These are phyloP conservation scores for Leuciscus idus DNA, from an alignment of 2,113 vertebrate species.

Conservation along the genomic window DNA sequence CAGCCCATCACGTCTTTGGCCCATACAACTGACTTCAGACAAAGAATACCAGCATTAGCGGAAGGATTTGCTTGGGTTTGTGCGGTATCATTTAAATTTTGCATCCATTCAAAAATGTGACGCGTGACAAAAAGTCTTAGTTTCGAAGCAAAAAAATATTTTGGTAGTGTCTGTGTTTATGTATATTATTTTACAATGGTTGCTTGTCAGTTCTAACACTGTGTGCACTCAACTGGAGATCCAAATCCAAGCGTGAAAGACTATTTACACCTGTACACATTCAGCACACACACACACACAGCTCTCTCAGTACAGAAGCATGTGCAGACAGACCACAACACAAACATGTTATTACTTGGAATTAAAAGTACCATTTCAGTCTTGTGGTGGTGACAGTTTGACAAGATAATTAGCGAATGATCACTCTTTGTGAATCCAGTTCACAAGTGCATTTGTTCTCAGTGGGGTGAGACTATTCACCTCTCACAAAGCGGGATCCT, in stretches of 20 bases:
- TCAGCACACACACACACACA: conserved; percentile 8
- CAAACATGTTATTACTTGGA: not conserved
- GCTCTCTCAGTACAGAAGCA: not conserved
- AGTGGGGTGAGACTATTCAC: not conserved
- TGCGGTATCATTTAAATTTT: not conserved
- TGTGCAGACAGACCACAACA: not conserved
- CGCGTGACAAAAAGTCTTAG: not conserved
- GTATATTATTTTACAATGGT: not conserved
- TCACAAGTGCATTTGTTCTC: not conserved
- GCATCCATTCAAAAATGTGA: not conserved
- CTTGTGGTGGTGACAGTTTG: conserved; percentile 2
- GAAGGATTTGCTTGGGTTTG: not conserved
- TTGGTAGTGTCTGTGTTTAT: not conserved
- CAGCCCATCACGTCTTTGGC: not conserved
- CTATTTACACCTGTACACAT: conserved; percentile 45
- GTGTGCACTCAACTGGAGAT: not conserved
- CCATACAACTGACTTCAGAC: not conserved
- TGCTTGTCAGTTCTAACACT: not conserved
- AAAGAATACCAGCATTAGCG: not conserved
- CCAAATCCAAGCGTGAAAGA: not conserved
- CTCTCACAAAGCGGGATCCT: conserved; percentile 1
- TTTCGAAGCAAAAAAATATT: not conserved
- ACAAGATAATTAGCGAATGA: conserved; percentile 38
- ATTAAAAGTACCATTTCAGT: conserved; percentile 9
- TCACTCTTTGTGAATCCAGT: conserved; percentile 21